Conservation (phyloP, 2,113 vertebrate genomes). For the Nothobranchius furzeri region DNA sequence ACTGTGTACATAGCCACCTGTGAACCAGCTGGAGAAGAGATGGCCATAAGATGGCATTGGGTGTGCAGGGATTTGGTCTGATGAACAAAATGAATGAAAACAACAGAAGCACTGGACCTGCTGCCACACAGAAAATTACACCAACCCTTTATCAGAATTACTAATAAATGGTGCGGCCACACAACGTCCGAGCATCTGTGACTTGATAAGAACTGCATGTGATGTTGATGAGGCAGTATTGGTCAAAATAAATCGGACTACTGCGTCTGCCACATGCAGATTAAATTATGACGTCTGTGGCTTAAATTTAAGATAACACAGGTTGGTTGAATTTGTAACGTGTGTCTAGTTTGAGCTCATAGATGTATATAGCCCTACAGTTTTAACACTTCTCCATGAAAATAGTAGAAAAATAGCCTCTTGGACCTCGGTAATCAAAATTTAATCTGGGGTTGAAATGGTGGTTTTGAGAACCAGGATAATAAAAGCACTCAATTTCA, state of each 20-base stretch:
- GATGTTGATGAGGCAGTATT: conserved; percentile 8
- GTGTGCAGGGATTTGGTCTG: conserved; percentile 48
- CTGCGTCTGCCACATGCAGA: conserved; percentile 8
- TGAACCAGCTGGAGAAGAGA: conserved; percentile 64
- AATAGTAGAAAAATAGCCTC: conserved; percentile 2
- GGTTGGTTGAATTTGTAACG: background rate
- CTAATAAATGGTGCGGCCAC: conserved; percentile 42
- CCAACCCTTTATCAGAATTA: conserved; percentile 37
- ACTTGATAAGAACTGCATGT: conserved; percentile 17
- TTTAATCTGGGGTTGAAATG: conserved; percentile 6
- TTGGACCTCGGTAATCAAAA: background rate
- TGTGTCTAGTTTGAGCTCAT: background rate
- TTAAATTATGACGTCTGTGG: background rate
- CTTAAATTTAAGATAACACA: background rate
- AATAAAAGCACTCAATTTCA: background rate
- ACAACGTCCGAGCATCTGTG: conserved; percentile 33
- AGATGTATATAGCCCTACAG: conserved; percentile 8
- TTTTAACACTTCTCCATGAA: background rate
- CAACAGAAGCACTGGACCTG: conserved; percentile 49
- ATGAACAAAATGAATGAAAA: conserved; percentile 63
- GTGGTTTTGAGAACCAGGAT: background rate
- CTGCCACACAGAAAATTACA: conserved; percentile 45
- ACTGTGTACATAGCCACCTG: conserved; percentile 69
- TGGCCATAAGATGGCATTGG: conserved; percentile 48
- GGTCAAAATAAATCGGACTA: conserved; percentile 14